A percentile compares a stretch with the other conserved stretches of the same genome.
These are phyloP conservation scores for Drosophila cardini DNA, from an alignment of 1,140 invertebrate genomes.

Conservation along the genomic window DNA sequence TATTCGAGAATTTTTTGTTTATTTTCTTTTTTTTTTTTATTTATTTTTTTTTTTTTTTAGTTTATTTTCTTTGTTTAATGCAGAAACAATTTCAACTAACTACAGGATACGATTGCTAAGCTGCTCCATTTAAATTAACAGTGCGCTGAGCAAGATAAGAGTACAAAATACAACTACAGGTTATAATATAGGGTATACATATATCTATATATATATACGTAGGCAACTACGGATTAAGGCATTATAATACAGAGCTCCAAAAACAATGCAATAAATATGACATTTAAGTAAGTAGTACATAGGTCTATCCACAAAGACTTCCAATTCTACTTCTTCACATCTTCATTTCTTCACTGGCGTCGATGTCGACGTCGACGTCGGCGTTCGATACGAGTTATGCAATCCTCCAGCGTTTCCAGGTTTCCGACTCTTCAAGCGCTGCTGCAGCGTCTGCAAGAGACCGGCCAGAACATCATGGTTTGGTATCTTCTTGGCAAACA, in stretches of 20 bases:
- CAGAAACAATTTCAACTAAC: conserved; percentile 82
- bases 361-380: conserved; percentile 61
- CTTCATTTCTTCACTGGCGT: conserved; percentile 70
- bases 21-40: conserved; percentile 13
- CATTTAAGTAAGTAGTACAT: conserved; percentile 30
- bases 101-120: conserved; percentile 53
- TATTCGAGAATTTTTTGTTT: conserved; percentile 12
- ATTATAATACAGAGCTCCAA: conserved; percentile 68
- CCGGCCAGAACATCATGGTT: conserved; percentile 95
- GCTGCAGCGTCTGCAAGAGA: conserved; percentile 91
- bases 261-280: conserved; percentile 81
- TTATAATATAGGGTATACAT: conserved; percentile 20
- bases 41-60: conserved; percentile 7
- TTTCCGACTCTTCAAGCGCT: conserved; percentile 88
- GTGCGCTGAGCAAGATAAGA: conserved; percentile 74
- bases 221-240: conserved; percentile 5
- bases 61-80: conserved; percentile 63
- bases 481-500: conserved; percentile 95
- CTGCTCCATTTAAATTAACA: conserved; percentile 63
- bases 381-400: conserved; percentile 70
- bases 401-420: conserved; percentile 55
- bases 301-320: background rate
- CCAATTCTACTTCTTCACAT: conserved; percentile 56
- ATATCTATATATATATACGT: background rate
- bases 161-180: conserved; percentile 66